Base-by-base conservation (phyloP, 2,113 vertebrate genomes). In the Otus sunia region DNA sequence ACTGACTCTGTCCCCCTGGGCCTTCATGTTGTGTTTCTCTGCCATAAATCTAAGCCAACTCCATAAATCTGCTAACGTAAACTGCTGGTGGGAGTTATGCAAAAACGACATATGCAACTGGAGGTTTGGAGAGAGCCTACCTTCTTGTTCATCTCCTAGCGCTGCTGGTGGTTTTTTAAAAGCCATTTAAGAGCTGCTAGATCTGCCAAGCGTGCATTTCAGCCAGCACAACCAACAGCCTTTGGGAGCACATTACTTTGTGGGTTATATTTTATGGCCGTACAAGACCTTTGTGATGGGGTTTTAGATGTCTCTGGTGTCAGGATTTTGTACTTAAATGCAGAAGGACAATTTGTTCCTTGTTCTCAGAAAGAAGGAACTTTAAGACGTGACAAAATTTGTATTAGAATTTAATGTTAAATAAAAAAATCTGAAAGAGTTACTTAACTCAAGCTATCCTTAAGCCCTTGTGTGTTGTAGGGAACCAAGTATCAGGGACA, bases 61-160 rank as follows among this genome's bases (percentile, higher is more conserved):
- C 96, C 88, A 86, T 95, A 90, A 92, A 96, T 87, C 94, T 83
- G 88, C 50, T 73, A 53, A 73, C 62, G 36, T 8, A n/a, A 94
- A 86, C 53, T 88, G 39, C 84, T 76, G 67, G 50, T 77, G 77
- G 87, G 58, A 88, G 78, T 77, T 76, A 5, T 2, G 15, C 71
- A 95, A 92, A 90, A 71, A 55, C 0, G 2, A 29, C 39, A 58
- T 5, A 2, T 30, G 45, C 53, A 76, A 2, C 6, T 13, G n/a
- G 78, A 74, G 55, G 22, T 34, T 3, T 45, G 69, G 53, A 72
- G 81, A 73, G 45, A 75, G 69, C 10, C 25, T 22, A 23, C 62
- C 69, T 91, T 64, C 58, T 87, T 85, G 68, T 56, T 58, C 53
- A 43, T 60, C 84, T 95, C 79, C 53, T 68, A 71, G 66, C 1